Evolutionary conservation across 1,140 invertebrate species (phyloP), one percentile per base, ranked within the genome.

Genomic region (Cephus cinctus): DNA sequence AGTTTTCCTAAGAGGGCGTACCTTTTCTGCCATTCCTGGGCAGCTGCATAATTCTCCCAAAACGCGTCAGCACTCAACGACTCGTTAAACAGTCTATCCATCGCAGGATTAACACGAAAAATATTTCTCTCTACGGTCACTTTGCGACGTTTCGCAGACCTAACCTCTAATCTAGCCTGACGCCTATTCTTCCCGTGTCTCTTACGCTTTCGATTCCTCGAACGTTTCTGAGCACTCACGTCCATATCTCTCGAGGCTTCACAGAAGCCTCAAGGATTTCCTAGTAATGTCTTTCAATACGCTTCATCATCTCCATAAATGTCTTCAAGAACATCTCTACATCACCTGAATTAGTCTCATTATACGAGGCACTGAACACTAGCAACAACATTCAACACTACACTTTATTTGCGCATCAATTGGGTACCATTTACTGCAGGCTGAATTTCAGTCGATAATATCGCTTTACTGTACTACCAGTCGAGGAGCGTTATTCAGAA

Each of bases 11-110:
- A 20, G n/a, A 4, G 4, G 6, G 36, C 36, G 3, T 55, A 74
- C 73, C 54, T 72, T 31, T 61, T 63, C 52, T 76, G 73, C 73
- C 73, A 76, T 31, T 72, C 68, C 20, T 72, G 63, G 1, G 70
- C 67, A 5, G 47, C 56, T 12, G 53, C 55, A 25, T 76, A 76
- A 63, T 75, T 76, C 57, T 71, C 58, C 73, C 73, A 76, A 54
- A 76, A 76, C 12, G 66, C 43, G 19, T 60, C 58, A 9, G 72
- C 72, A 15, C 68, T 46, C 68, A 71, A 71, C 5, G 35, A 52
- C 22, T 54, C 15, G 9, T 8, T 15, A 6, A 36, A 4, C 25
- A 54, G 9, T 46, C 50, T 35, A 27, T 44, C 43, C 42, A 15
- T 36, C 3, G 19, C 2, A 12, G 27, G 9, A 30, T 12, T 30